Percentiles rank a stretch among this genome's conserved stretches.
Evolutionary conservation across 2,113 vertebrate species (phyloP).

Genomic region (Elachura formosa): DNA sequence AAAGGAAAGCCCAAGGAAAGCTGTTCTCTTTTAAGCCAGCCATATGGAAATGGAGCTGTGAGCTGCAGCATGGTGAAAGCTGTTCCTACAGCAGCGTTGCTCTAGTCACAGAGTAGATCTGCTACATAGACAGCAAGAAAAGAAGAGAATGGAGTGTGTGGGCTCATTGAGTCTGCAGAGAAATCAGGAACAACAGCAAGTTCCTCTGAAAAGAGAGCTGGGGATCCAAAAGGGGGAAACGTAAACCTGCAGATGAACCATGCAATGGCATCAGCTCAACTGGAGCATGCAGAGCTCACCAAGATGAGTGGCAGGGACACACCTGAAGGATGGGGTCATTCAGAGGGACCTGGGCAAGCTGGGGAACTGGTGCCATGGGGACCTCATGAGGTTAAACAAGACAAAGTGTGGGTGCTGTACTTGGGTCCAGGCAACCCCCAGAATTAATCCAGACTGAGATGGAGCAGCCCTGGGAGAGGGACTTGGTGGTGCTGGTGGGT

Average conservation of each 20-base stretch:
- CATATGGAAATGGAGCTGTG: not conserved
- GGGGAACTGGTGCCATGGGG: rapidly evolving
- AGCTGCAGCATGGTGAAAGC: not conserved
- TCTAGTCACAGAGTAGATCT: not conserved
- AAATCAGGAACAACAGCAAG: not conserved
- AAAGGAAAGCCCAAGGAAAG: not conserved
- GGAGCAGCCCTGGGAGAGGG: not conserved
- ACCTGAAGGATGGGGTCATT: not conserved
- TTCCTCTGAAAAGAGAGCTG: not conserved
- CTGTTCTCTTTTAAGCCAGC: not conserved
- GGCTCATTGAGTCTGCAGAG: not conserved
- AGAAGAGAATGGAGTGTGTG: not conserved
- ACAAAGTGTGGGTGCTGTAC: not conserved
- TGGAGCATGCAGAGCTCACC: not conserved
- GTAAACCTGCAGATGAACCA: not conserved
- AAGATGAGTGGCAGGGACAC: not conserved
- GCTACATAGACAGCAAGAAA: not conserved
- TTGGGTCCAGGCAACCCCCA: too few relatives aligned
- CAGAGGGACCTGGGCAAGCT: not conserved
- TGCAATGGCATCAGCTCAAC: rapidly evolving
- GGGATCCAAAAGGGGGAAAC: too few relatives aligned
- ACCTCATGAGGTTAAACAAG: not conserved
- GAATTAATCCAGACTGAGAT: not conserved
- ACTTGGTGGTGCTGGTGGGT: not conserved
- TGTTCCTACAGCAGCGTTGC: not conserved